Evolutionary conservation across 2,797 vertebrate species (phyloP), one percentile per base, ranked within the genome.

Genomic region (Amblyopsis hoosieri): DNA sequence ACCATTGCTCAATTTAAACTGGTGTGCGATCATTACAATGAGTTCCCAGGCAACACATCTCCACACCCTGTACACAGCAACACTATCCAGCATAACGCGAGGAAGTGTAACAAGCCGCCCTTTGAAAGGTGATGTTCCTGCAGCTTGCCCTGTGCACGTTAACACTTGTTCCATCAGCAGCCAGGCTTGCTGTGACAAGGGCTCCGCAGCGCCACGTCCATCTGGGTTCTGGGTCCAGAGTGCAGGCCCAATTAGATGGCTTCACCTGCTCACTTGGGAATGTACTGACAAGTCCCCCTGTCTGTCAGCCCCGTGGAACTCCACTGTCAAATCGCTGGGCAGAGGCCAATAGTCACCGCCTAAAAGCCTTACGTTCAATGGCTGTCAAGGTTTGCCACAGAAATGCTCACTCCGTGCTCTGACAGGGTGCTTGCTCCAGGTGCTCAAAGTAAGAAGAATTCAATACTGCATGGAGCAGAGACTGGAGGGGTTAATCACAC

Each of bases 171-270:
- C 56, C 68, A 69, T 79, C 79, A 72, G 66, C 66, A 64, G 54
- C 78, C 62, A 56, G 70, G 66, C 29, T 3, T 5, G 0, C 31
- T 57, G 66, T 71, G 69, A 73, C 78, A 72, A 58, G 74, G 57
- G 66, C 81, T 80, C 81, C 64, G 76, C 75, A 78, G 80, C 75
- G 64, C 74, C 53, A 12, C n/a, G 1, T 46, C 60, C 47, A 33
- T 72, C 67, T 31, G 62, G 45, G 49, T 14, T 42, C 69, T 42
- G 60, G 80, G 62, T 69, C 59, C 53, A 58, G 48, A 66, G 72
- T 63, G 55, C 49, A 53, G 68, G 61, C 73, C 88, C 84, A 91
- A 91, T 92, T 90, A 92, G 84, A 77, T 47, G 69, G 67, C 82
- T 83, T 85, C 85, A 90, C 85, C 84, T 87, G 79, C 58, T 67